These are phyloP conservation scores for Neuroterus valhalla DNA, from an alignment of 1,140 invertebrate genomes.

Conservation along the genomic window DNA sequence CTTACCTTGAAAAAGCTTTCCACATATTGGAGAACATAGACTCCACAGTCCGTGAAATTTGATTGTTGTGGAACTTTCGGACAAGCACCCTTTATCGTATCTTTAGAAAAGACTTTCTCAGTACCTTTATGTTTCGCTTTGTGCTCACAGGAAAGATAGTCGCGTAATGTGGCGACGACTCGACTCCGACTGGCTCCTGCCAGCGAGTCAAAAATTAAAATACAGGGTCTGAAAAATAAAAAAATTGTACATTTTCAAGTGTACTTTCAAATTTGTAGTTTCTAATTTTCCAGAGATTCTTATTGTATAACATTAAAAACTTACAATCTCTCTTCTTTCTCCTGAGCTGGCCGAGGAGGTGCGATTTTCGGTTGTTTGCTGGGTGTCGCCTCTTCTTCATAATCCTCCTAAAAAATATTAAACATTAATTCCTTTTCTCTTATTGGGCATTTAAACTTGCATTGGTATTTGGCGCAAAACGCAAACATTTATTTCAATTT, in stretches of 20 bases:
- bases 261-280: background rate
- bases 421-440: slow-evolving; percentile 36
- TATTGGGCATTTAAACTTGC: too few relatives aligned
- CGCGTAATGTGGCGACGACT: slow-evolving; percentile 90
- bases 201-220: slow-evolving; percentile 96
- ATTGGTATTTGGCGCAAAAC: too few relatives aligned
- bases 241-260: slow-evolving; percentile 36
- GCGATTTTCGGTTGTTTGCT: slow-evolving; percentile 26
- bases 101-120: slow-evolving; percentile 83
- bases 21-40: slow-evolving; percentile 96
- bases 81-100: slow-evolving; percentile 87
- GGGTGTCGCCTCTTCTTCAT: slow-evolving; percentile 39
- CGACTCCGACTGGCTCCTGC: slow-evolving; percentile 85
- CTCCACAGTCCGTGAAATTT: slow-evolving; percentile 97
- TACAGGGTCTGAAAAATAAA: slow-evolving; percentile 80
- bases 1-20: slow-evolving; percentile 93
- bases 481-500: too few relatives aligned
- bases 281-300: slow-evolving; percentile 15
- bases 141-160: slow-evolving; percentile 94
- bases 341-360: background rate
- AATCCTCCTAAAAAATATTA: slow-evolving; percentile 58
- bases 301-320: slow-evolving; percentile 6
- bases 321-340: slow-evolving; percentile 32
- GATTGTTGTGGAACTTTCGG: slow-evolving; percentile 96
- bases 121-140: slow-evolving; percentile 81